Base-by-base conservation (phyloP, 2,113 vertebrate genomes). In the Hoplias malabaricus region DNA sequence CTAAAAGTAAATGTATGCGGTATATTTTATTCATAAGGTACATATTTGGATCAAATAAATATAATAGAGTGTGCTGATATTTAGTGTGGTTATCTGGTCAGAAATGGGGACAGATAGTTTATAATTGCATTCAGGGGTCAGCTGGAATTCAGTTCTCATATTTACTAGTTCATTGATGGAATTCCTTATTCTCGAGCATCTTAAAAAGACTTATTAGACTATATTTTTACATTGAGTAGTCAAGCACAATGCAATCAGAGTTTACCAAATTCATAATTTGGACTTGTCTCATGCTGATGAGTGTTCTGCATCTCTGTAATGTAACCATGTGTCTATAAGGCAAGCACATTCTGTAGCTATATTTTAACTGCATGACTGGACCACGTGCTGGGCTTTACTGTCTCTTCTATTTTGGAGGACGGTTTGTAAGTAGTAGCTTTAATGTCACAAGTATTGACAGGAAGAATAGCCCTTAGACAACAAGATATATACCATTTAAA, bases 301-400 rank as follows among this genome's bases (percentile, higher is more conserved):
- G 1, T 59, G 36, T 73, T 6, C 16, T 73, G 16, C 25, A 40
- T 63, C 34, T 71, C 53, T 36, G 80, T 71, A 38, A 57, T 75
- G 67, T 27, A 80, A 79, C 69, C 86, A 80, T 66, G 9, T 71
- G 23, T 31, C 68, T 21, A 57, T 77, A 23, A 76, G 38, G 16
- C 19, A 25, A 79, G 79, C 63, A 73, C 83, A 84, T 88, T 79
- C 82, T 87, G 13, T 27, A 76, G n/a, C 84, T 88, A 82, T 88
- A 85, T 86, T 85, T 85, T 85, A 80, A 87, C 76, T 27, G 10
- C 0, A 36, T 77, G 63, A 63, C 80, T 80, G 70, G 82, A 70
- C 79, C 75, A 29, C 75, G 78, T 70, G 54, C 56, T 14, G 48
- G 73, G 76, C 80, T 86, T 89, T 86, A 76, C 69, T 29, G 74